Base-by-base conservation (phyloP, 1,140 invertebrate species). In the Drosophila sechellia region DNA sequence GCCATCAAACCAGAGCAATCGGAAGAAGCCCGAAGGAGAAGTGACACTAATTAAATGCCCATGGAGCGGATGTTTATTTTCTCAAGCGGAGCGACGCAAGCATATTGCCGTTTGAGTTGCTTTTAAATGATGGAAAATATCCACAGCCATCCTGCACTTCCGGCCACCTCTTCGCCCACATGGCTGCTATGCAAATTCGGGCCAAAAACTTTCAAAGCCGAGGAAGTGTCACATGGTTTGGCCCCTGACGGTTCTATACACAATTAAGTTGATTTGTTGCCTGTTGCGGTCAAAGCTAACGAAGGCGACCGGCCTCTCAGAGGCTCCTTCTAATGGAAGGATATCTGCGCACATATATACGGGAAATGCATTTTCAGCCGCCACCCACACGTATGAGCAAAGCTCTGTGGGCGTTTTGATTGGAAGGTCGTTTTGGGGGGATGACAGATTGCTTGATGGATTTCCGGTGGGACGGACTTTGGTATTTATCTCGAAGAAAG, bases 181-280 rank as follows among this genome's bases (percentile, higher is more conserved):
- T 20, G 31, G 31, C 39, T 40, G 42, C 37, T 56, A 80, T 81
- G 79, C 79, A 81, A 81, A 81, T 81, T 71, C 45, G n/a, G 48
- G 48, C 58, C 71, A 54, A 70, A 81, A 70, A 70, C 68, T 57
- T 57, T 70, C 58, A 69, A 49, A 48, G 58, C 45, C 39, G 35
- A 81, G 79, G 79, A 81, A 81, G 79, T 83, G 79, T 83, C 79
- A 74, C 79, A 74, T 74, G 68, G 79, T 69, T 70, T 77, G 72
- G 73, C 63, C 61, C 60, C 79, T 78, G 73, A 73, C 58, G 63
- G 74, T 74, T 61, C 77, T 53, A 77, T 58, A 78, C 55, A 83
- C 79, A 83, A 81, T 81, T 81, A 81, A 81, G 68, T 81, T 81
- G 79, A 81, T 83, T 81, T 81, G 79, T 81, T 81, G 79, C 79